These are phyloP conservation scores for Hemaris fuciformis DNA, from an alignment of 2,888 invertebrate species.

Conservation along the genomic window DNA sequence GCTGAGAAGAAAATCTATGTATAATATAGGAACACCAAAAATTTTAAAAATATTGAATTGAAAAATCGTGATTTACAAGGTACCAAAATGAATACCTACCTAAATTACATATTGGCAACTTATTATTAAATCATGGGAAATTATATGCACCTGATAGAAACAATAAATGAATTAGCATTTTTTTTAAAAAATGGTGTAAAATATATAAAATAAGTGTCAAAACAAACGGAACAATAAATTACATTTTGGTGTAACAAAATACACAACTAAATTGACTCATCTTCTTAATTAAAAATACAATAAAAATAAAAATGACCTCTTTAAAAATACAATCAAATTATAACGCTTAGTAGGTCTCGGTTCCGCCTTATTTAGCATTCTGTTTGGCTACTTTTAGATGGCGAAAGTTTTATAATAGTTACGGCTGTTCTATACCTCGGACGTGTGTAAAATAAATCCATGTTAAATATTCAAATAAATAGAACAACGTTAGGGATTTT, in stretches of 20 bases:
- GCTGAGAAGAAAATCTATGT: too few species aligned
- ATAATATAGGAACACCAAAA: too few species aligned
- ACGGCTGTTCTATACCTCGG: slow-evolving; percentile 20
- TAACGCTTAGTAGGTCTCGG: slow-evolving; percentile 16
- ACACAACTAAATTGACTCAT: not conserved
- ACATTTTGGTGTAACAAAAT: not conserved
- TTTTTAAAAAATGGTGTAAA: too few species aligned
- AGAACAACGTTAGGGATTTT: not conserved
- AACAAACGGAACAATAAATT: not conserved
- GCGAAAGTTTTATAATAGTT: slow-evolving; percentile 41
- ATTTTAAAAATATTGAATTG: too few species aligned
- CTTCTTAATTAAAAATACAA: too few species aligned
- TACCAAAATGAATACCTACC: too few species aligned
- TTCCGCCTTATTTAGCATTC: slow-evolving; percentile 38
- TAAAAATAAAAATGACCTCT: too few species aligned
- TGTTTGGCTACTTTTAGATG: slow-evolving; percentile 26
- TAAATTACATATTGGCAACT: too few species aligned
- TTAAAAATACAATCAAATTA: slow-evolving; percentile 14
- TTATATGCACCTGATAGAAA: too few species aligned
- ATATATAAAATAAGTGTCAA: not conserved
- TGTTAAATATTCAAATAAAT: not conserved
- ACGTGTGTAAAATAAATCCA: slow-evolving; percentile 36
- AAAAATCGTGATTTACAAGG: too few species aligned
- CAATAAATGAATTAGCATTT: not conserved
- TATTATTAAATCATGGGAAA: too few species aligned